These are phyloP conservation scores for Sylvilagus bachmani DNA, from an alignment of 2,113 vertebrate species.

Conservation along the genomic window DNA sequence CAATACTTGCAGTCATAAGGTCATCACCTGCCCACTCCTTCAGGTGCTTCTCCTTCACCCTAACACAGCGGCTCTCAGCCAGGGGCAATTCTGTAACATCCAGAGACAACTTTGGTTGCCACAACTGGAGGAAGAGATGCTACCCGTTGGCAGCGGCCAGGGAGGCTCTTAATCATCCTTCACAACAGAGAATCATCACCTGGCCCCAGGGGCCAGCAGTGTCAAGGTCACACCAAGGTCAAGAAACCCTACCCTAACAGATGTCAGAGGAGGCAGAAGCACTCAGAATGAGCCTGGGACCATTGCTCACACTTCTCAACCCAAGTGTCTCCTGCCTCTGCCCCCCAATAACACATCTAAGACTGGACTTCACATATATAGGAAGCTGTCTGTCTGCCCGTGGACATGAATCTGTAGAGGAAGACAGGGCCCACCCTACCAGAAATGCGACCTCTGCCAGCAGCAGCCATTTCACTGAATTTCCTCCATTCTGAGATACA, in stretches of 20 bases:
- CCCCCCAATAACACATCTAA: not conserved
- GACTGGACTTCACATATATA: no score
- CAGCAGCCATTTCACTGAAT: not conserved
- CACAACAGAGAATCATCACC: not conserved
- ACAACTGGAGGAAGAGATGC: not conserved
- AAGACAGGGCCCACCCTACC: not conserved
- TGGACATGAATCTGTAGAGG: not conserved
- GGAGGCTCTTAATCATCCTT: not conserved
- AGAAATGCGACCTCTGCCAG: not conserved
- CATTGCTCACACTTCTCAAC: not conserved
- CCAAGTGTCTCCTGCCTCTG: no score
- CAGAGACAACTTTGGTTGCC: not conserved
- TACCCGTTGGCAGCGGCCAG: not conserved
- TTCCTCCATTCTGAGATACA: not conserved
- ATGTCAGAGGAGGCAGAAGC: not conserved
- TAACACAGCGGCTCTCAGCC: not conserved
- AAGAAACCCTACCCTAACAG: not conserved
- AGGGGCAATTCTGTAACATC: not conserved
- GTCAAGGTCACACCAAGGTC: not conserved
- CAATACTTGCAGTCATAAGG: not conserved
- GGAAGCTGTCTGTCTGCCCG: rapidly evolving
- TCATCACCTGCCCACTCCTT: not conserved
- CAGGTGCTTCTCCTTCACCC: not conserved
- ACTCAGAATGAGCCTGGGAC: not conserved
- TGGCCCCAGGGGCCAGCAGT: not conserved